Percentiles rank a stretch among this genome's conserved stretches.
These are phyloP conservation scores for Mycetomoellerius zeteki DNA, from an alignment of 1,140 invertebrate species.

Conservation along the genomic window DNA sequence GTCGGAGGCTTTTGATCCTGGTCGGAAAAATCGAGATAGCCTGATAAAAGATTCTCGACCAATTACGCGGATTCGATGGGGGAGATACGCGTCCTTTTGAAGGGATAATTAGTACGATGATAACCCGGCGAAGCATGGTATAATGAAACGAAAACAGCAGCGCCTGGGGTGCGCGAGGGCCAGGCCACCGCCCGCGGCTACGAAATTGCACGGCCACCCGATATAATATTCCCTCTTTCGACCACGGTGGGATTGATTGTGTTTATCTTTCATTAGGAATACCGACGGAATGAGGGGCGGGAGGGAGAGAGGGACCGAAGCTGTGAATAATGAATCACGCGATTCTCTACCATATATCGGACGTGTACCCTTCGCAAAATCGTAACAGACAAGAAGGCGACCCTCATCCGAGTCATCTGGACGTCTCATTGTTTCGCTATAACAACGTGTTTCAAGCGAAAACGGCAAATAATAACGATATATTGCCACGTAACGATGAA, in stretches of 20 bases:
- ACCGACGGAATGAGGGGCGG: constrained; percentile 60
- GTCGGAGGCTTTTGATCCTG: constrained; percentile 34
- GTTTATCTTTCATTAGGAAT: constrained; percentile 87
- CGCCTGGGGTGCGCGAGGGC: constrained; percentile 40
- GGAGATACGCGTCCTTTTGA: constrained; percentile 62
- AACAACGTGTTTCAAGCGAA: constrained; percentile 15
- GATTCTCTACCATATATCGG: constrained; percentile 74
- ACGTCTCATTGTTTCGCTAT: constrained; percentile 32
- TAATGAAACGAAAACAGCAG: constrained; percentile 85
- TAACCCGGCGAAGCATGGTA: constrained; percentile 75
- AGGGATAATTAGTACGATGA: constrained; percentile 81
- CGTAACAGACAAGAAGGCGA: constrained; percentile 28
- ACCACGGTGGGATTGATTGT: constrained; percentile 83
- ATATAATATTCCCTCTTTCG: constrained; percentile 86
- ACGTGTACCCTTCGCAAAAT: constrained; percentile 11
- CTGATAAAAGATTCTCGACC: constrained; percentile 46
- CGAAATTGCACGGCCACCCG: constrained; percentile 80
- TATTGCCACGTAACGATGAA: constrained; percentile 1
- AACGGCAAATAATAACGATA: constrained; percentile 4
- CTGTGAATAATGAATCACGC: constrained; percentile 83
- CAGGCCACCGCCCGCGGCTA: constrained; percentile 48
- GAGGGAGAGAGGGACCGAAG: constrained; percentile 20
- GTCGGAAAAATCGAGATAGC: constrained; percentile 30
- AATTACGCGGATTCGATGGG: constrained; percentile 48
- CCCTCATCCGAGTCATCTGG: constrained; percentile 8